A percentile compares a stretch with the other conserved stretches of the same genome.
These are phyloP conservation scores for Cabera pusaria DNA, from an alignment of 2,888 invertebrate species.

Conservation along the genomic window DNA sequence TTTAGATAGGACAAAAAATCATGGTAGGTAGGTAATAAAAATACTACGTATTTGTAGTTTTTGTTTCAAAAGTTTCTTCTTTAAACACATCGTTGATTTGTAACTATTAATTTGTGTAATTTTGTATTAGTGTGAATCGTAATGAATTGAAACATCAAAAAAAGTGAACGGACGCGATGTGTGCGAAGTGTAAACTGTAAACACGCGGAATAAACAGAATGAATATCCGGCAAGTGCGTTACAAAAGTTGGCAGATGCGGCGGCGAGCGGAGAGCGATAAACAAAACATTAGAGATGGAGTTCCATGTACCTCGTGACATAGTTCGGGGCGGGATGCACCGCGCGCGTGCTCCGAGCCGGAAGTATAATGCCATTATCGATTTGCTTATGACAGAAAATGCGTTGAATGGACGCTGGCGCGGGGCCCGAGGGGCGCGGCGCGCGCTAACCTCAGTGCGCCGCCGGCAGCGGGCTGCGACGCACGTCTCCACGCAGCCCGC, in stretches of 20 bases:
- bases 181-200: neutral
- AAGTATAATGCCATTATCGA: constrained; percentile 82
- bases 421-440: constrained; percentile 37
- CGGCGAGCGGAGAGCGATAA: constrained; percentile 26
- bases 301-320: constrained; percentile 43
- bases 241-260: constrained; percentile 28
- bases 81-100: no score
- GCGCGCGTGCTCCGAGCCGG: constrained; percentile 76
- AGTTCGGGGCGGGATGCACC: constrained; percentile 61
- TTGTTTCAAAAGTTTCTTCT: no score
- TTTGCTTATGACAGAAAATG: constrained; percentile 81
- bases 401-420: constrained; percentile 75
- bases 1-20: no score
- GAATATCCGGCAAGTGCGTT: constrained; percentile 25
- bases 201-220: constrained; percentile 25
- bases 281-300: constrained; percentile 22
- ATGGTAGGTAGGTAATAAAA: no score
- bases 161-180: neutral
- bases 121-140: no score
- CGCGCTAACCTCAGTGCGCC: constrained; percentile 59
- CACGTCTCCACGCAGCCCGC: constrained; percentile 75
- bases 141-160: no score
- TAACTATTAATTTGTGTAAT: no score
- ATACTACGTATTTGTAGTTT: no score
- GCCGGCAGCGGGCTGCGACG: constrained; percentile 70